These are phyloP conservation scores for Poeciliopsis prolifica DNA, from an alignment of 2,113 vertebrate species.

Conservation along the genomic window DNA sequence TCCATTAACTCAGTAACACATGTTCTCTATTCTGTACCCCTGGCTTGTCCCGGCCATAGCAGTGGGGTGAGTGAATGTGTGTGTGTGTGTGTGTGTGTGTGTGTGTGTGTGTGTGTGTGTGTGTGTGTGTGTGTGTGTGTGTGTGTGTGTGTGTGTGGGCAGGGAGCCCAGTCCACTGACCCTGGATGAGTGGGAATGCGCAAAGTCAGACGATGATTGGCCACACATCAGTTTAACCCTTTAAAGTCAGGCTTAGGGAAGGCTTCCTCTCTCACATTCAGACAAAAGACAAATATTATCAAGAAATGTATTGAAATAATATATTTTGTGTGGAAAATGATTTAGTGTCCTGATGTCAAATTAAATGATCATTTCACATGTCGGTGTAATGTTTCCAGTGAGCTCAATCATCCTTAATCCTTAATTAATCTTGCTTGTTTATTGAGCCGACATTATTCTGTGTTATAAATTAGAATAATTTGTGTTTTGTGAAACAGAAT, in stretches of 20 bases:
- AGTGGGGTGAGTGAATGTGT: neutral
- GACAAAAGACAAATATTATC: neutral
- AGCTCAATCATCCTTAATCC: too few species aligned
- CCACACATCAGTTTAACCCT: neutral
- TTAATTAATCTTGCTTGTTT: too few species aligned
- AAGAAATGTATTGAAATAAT: neutral
- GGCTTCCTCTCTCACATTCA: neutral
- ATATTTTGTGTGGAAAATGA: too few species aligned
- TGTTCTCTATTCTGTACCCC: neutral
- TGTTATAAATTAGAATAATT: too few species aligned
- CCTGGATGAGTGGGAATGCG: neutral
- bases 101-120: neutral
- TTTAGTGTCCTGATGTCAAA: too few species aligned
- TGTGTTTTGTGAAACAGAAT: too few species aligned
- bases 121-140: slow-evolving; percentile 25
- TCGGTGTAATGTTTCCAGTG: too few species aligned
- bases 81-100: slow-evolving; percentile 29
- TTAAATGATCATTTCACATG: too few species aligned
- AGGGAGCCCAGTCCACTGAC: slow-evolving; percentile 3
- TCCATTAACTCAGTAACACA: neutral
- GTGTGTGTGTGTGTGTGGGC: too few species aligned
- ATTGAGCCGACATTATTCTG: too few species aligned
- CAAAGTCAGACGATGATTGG: neutral
- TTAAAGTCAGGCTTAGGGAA: neutral
- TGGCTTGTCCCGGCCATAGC: slow-evolving; percentile 22